Conservation (phyloP, 2,888 invertebrate species). For the Eupithecia vulgata region DNA sequence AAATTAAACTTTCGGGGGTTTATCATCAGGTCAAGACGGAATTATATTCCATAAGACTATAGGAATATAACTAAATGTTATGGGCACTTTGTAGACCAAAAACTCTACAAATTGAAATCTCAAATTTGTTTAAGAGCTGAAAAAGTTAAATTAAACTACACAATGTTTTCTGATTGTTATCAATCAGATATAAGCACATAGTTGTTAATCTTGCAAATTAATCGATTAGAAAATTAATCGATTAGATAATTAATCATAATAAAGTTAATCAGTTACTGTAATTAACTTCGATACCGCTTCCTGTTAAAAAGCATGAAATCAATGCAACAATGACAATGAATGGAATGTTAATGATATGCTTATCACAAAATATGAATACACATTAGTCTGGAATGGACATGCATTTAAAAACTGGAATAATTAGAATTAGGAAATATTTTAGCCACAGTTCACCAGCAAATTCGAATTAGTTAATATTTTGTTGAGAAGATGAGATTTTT, state of each 20-base stretch:
- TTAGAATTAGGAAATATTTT: not conserved
- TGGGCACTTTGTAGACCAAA: not conserved
- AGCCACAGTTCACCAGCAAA: conserved; percentile 1
- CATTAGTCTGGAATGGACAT: conserved; percentile 23
- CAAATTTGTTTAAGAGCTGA: not conserved
- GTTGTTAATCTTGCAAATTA: not conserved
- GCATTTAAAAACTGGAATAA: conserved; percentile 22
- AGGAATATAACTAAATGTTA: not conserved
- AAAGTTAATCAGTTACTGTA: not conserved
- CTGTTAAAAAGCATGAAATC: conserved; percentile 47
- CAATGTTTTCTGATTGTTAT: not conserved
- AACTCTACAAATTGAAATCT: not conserved
- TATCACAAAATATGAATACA: conserved; percentile 19
- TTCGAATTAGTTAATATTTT: not conserved
- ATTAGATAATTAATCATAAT: no score
- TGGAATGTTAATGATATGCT: conserved; percentile 19
- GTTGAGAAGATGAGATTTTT: not conserved
- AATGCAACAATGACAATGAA: conserved; percentile 37
- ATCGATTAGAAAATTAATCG: not conserved
- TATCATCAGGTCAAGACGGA: no score
- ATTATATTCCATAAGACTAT: no score
- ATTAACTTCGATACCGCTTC: conserved; percentile 26
- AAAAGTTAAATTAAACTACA: not conserved
- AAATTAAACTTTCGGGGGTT: no score
- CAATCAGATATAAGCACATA: no score